Base-by-base conservation (phyloP, 2,888 invertebrate genomes). In the Metopia argyrocephala region DNA sequence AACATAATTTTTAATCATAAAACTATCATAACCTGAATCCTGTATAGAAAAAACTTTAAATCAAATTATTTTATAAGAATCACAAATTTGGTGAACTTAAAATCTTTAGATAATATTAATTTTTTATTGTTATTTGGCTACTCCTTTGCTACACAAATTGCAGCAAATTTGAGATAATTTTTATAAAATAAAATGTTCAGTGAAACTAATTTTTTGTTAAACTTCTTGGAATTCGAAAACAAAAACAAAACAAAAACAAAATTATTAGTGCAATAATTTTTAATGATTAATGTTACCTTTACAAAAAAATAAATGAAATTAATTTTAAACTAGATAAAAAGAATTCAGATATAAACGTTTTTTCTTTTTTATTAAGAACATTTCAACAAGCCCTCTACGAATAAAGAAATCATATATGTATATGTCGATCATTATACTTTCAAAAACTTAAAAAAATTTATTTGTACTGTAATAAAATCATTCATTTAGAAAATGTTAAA, bases 321-420 rank as follows among this genome's bases (percentile, higher is more conserved):
- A 50, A 28, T 5, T 65, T 52, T 31, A 54, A 73, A 61, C 25
- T 27, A 68, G 78, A 78, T 78, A 78, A 78, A 48, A 57, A 21
- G 12, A 46, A n/a, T n/a, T n/a, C n/a, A n/a, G n/a, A n/a, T n/a
- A n/a, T n/a, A n/a, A n/a, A n/a, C n/a, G n/a, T n/a, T n/a, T n/a
- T n/a, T n/a, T n/a, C n/a, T n/a, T n/a, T n/a, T n/a, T n/a, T n/a
- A n/a, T n/a, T 38, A 62, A 70, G 50, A 28, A 64, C 78, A 38
- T 45, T 56, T 69, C 57, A 75, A 79, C 28, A 50, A n/a, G n/a
- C n/a, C 61, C 7, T 54, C 21, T n/a, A 5, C 7, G 5, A 64
- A 46, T 38, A 74, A 61, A 45, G n/a, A 2, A 68, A 28, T 66
- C 45, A 18, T 21, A 48, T 3, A 15, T n/a, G 12, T 5, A 31